Evolutionary conservation across 1,140 invertebrate genomes (phyloP), one percentile per base, ranked within the genome.

Genomic region (Periplaneta americana): DNA sequence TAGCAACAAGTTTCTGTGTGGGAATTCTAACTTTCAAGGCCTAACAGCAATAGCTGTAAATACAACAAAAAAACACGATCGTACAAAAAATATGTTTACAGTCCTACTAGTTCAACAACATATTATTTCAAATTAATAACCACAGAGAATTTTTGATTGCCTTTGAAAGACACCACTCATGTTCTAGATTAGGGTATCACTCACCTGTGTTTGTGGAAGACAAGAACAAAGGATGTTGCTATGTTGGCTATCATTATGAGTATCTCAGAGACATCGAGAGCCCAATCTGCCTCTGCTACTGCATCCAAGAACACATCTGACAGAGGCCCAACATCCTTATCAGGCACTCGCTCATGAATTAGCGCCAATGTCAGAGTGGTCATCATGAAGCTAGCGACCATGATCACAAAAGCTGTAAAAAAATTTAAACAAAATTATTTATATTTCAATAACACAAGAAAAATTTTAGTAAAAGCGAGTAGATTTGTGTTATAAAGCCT

Each of bases 171-270:
- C n/a, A n/a, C n/a, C n/a, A n/a, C n/a, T n/a, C n/a, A n/a, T n/a
- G n/a, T n/a, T n/a, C n/a, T n/a, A n/a, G n/a, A n/a, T n/a, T n/a
- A n/a, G n/a, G n/a, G n/a, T n/a, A n/a, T n/a, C n/a, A 34, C 83
- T 87, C 88, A 94, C 91, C 96, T 93, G 88, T 97, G 94, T 86
- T 94, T 96, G 89, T 97, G 96, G 87, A 96, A 93, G 84, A 96
- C 89, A 79, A 96, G 91, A 83, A 96, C 91, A 83, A 96, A 84
- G 88, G 95, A 91, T 79, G 93, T 93, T 36, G 92, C 91, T 85
- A 92, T 93, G 39, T 94, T 93, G 79, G 93, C 92, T 85, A 96
- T 88, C 90, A 97, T 95, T 84, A 97, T 97, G 83, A 97, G 91
- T 86, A 96, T 92, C 90, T 97, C 96, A 22, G 95, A 96, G 28